A percentile compares a stretch with the other conserved stretches of the same genome.
Conservation (phyloP, 2,113 vertebrate genomes). For the Pandion haliaetus region DNA sequence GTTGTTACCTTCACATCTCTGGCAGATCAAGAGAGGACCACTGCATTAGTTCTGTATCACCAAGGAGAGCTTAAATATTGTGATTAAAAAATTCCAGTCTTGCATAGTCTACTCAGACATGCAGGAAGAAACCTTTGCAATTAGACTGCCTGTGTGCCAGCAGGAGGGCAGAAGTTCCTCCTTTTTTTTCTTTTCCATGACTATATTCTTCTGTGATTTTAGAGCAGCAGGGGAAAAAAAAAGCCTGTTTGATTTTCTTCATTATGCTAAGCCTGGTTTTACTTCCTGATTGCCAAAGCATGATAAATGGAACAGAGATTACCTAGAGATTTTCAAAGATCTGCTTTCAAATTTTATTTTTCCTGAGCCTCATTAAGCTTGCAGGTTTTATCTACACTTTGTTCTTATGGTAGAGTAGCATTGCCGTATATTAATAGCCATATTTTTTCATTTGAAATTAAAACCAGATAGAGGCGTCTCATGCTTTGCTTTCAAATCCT, state of each 20-base stretch:
- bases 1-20: neutral
- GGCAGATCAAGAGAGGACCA: neutral
- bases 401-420: neutral
- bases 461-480: neutral
- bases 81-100: neutral
- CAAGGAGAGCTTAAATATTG: neutral
- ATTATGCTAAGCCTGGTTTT: constrained; percentile 1
- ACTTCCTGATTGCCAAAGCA: neutral
- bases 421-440: neutral
- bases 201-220: neutral
- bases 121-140: neutral
- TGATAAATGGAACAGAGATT: constrained; percentile 6
- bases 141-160: neutral
- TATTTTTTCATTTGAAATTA: neutral
- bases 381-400: neutral
- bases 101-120: neutral
- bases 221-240: neutral
- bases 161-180: neutral
- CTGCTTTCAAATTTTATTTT: constrained; percentile 21
- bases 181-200: neutral
- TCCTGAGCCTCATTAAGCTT: constrained; percentile 4
- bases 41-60: neutral
- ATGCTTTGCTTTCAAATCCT: neutral
- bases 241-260: neutral
- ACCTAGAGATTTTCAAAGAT: constrained; percentile 14